These are phyloP conservation scores for Sthenelais limicola DNA, from an alignment of 2,888 invertebrate genomes.

Conservation along the genomic window DNA sequence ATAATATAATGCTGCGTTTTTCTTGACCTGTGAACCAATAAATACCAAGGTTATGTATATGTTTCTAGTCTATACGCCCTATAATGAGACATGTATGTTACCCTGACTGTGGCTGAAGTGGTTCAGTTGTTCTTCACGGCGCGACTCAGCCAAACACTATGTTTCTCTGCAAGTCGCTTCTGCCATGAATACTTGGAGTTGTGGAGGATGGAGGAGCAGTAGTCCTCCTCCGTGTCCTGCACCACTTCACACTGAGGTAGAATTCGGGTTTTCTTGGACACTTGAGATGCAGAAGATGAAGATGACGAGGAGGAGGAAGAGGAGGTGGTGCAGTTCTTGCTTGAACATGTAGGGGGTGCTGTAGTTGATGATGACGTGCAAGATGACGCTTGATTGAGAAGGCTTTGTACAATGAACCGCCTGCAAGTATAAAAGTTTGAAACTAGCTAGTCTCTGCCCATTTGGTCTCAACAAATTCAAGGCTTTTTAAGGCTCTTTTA, in stretches of 20 bases:
- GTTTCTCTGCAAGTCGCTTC: constrained; percentile 11
- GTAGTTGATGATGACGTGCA: neutral
- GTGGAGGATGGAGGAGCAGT: neutral
- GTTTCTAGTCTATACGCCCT: too few species aligned
- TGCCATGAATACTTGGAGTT: constrained; percentile 20
- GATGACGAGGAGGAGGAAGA: neutral
- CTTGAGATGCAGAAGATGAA: neutral
- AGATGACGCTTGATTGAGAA: neutral
- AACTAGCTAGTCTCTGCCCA: neutral
- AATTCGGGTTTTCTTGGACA: constrained; percentile 15
- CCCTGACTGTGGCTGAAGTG: too few species aligned
- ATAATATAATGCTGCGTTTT: too few species aligned
- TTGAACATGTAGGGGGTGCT: too few species aligned
- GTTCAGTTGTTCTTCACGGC: too few species aligned
- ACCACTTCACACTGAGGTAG: constrained; percentile 1
- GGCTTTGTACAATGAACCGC: neutral
- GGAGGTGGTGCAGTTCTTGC: too few species aligned
- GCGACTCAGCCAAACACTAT: constrained; percentile 25
- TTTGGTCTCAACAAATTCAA: too few species aligned
- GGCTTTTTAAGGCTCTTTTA: too few species aligned
- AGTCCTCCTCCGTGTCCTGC: constrained; percentile 24
- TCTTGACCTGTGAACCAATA: too few species aligned
- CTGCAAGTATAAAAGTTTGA: neutral
- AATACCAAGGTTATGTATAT: too few species aligned
- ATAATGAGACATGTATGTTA: too few species aligned